Base-by-base conservation (phyloP, 2,113 vertebrate species). In the Petroica traversi region DNA sequence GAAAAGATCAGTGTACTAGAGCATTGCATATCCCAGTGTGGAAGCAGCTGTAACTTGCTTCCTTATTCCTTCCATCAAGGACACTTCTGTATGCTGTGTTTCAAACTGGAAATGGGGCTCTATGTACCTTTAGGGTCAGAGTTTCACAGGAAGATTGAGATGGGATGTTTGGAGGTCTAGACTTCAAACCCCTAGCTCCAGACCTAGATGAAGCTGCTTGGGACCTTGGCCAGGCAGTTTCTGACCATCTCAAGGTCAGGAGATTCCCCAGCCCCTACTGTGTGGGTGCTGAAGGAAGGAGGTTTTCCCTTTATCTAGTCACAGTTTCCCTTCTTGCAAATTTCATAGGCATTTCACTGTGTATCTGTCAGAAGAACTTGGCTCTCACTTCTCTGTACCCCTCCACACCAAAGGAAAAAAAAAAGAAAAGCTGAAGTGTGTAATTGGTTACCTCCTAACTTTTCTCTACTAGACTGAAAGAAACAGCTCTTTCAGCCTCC, bases 21-120 rank as follows among this genome's bases (percentile, higher is more conserved):
- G 28, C n/a, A n/a, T 13, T 25, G 31, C 2, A 2, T 6, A 34
- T 20, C 52, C 67, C 0, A 0, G 6, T 13, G 13, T 31, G 54
- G 66, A 89, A 71, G 22, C 51, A 78, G 66, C n/a, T 61, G 0
- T 11, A 77, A 45, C 33, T 88, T 62, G 9, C 52, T 68, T 51
- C 49, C 10, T 68, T 51, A 48, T 25, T 84, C 33, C 61, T 89
- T 62, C 67, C 18, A 12, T 55, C 40, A 16, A 40, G 76, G 40
- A 62, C 18, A 31, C 57, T 28, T 7, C 40, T 52, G 2, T 2
- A 6, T 57, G 61, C 22, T 71, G 7, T 11, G 6, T 33, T 29
- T 33, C 8, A 2, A 22, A 77, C 55, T 40, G 23, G 41, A 81
- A 89, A 40, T 1, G 6, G 6, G 28, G 23, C 9, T 64, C 38